Evolutionary conservation across 1,140 invertebrate species (phyloP), one percentile per base, ranked within the genome.

Genomic region (Formica selysi): DNA sequence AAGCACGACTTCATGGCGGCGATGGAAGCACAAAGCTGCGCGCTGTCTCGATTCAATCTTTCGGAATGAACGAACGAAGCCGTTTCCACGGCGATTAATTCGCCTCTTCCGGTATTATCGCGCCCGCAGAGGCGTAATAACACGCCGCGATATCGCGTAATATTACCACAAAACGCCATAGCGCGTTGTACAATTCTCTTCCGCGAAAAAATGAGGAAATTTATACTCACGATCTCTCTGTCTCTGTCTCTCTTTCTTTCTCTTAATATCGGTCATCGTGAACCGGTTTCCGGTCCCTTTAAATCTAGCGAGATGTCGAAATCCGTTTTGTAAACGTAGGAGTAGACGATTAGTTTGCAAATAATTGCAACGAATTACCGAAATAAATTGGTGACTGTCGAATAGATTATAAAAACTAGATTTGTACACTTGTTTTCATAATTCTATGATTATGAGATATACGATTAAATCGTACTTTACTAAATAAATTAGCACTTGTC

Each of bases 61-160:
- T 57, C 64, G 76, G 84, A 86, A 86, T 85, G 22, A 85, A 64
- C 71, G 70, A 62, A 84, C 51, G 36, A 65, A 80, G 38, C 62
- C 64, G 62, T 65, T 85, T 86, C 76, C 64, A 67, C 62, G 76
- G 62, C 73, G 64, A 79, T 79, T 79, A 86, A 86, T 79, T 79
- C 76, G 76, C 41, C 51, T 32, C 48, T 85, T 85, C 84, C 84
- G 84, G 64, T 80, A 70, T 78, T 85, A 76, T 62, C 73, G 41
- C 71, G 71, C 41, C 32, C 70, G 81, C 81, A 22, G 61, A 57
- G 41, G 32, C 68, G n/a, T 74, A 83, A 83, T 83, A 74, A 83
- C 54, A 83, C 26, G 29, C 16, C 48, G 16, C 51, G 68, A n/a
- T 54, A 57, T 74, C 36, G 32, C 68, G 41, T 76, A 84, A 84